These are phyloP conservation scores for Nomada lathburiana DNA, from an alignment of 2,888 invertebrate genomes.

Conservation along the genomic window DNA sequence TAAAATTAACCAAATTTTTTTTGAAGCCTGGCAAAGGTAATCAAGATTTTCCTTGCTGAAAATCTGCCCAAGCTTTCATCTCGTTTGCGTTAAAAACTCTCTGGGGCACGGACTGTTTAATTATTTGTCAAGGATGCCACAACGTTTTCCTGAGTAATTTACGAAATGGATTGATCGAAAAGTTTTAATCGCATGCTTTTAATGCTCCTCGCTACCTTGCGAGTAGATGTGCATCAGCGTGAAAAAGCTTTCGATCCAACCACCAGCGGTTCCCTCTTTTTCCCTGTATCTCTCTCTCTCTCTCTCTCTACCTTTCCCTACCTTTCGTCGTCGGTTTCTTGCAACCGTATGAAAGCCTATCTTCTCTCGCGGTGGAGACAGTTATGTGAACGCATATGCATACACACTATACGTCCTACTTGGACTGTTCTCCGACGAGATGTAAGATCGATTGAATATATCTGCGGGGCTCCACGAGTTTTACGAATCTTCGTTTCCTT, in stretches of 20 bases:
- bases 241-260: slow-evolving; percentile 59
- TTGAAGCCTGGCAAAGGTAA: no score
- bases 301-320: background rate
- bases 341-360: slow-evolving; percentile 36
- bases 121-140: background rate
- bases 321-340: slow-evolving; percentile 39
- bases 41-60: background rate
- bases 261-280: background rate
- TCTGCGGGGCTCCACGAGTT: slow-evolving; percentile 7
- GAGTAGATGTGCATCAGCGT: slow-evolving; percentile 49
- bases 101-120: no score
- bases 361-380: slow-evolving; percentile 29
- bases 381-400: slow-evolving; percentile 44
- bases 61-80: background rate
- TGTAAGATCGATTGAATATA: slow-evolving; percentile 41
- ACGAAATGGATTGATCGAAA: slow-evolving; percentile 22
- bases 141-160: background rate
- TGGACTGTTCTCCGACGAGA: slow-evolving; percentile 45
- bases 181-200: slow-evolving; percentile 22
- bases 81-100: background rate
- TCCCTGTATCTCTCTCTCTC: background rate
- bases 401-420: slow-evolving; percentile 6
- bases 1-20: no score
- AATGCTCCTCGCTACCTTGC: slow-evolving; percentile 31
- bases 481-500: background rate